A percentile compares a stretch with the other conserved stretches of the same genome.
Conservation (phyloP, 2,113 vertebrate genomes). For the Hoplias malabaricus region DNA sequence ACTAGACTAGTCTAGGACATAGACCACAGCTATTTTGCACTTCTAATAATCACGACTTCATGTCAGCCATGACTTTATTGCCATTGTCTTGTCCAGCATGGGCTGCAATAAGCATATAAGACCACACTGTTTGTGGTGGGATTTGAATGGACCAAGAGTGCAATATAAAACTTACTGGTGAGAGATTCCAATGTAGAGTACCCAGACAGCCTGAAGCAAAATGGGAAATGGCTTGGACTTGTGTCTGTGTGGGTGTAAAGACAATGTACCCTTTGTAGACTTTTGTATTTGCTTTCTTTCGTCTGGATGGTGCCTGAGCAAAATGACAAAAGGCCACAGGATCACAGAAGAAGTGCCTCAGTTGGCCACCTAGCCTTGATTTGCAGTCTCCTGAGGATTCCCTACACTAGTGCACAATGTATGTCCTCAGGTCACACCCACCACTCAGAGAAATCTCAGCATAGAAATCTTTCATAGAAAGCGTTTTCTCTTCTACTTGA, state of each 20-base stretch:
- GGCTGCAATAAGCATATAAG: neutral
- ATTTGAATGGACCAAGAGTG: neutral
- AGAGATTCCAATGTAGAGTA: neutral
- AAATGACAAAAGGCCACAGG: slow-evolving; percentile 9
- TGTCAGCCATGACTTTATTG: neutral
- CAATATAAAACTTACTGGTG: neutral
- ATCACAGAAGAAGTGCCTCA: neutral
- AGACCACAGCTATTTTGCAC: no score
- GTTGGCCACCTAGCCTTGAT: neutral
- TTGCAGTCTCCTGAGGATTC: neutral
- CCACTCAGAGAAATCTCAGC: neutral
- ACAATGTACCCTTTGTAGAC: slow-evolving; percentile 17
- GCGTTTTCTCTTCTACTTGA: neutral
- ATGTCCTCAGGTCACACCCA: neutral
- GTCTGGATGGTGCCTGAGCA: slow-evolving; percentile 6
- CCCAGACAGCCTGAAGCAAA: neutral
- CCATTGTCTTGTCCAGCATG: neutral
- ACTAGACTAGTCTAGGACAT: no score
- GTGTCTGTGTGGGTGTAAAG: neutral
- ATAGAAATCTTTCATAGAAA: neutral
- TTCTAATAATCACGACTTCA: no score
- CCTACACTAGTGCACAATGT: neutral
- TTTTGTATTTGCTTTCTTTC: slow-evolving; percentile 1
- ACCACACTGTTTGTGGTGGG: neutral
- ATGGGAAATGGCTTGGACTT: neutral